Conservation (phyloP, 2,797 vertebrate species). For the Hypotaenidia okinawae region DNA sequence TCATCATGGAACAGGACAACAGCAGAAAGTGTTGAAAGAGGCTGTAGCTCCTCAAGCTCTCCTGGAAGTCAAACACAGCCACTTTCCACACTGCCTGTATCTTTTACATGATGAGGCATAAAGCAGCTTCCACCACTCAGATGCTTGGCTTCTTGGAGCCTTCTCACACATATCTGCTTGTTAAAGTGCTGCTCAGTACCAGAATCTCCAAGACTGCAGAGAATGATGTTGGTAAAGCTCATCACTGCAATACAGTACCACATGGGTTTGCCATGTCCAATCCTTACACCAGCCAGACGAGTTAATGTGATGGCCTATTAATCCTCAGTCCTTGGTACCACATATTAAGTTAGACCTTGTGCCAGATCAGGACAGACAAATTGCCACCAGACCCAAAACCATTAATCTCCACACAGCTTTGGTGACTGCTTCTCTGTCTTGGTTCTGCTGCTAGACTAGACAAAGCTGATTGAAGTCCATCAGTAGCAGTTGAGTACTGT, state of each 20-base stretch:
- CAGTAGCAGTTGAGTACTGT: background rate
- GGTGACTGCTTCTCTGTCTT: background rate
- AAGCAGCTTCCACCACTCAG: background rate
- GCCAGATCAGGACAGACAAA: background rate
- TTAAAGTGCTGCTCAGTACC: background rate
- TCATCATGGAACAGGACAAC: background rate
- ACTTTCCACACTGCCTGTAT: background rate
- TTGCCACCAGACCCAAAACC: background rate
- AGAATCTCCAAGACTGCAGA: background rate
- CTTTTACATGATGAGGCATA: background rate
- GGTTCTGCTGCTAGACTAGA: background rate
- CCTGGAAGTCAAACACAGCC: background rate
- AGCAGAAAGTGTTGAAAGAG: background rate
- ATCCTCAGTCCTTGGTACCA: background rate
- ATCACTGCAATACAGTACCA: background rate
- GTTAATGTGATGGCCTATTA: accelerated
- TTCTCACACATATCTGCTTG: background rate
- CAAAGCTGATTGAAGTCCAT: background rate
- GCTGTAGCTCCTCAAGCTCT: background rate
- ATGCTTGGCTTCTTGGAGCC: background rate
- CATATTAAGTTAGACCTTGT: background rate
- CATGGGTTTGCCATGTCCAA: background rate
- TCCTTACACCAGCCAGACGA: background rate
- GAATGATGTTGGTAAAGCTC: background rate
- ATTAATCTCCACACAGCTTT: background rate